A percentile compares a stretch with the other conserved stretches of the same genome.
phyloP scores from a whole-genome alignment of 2,113 vertebrate species.

The Enhydra lutris region DNA sequence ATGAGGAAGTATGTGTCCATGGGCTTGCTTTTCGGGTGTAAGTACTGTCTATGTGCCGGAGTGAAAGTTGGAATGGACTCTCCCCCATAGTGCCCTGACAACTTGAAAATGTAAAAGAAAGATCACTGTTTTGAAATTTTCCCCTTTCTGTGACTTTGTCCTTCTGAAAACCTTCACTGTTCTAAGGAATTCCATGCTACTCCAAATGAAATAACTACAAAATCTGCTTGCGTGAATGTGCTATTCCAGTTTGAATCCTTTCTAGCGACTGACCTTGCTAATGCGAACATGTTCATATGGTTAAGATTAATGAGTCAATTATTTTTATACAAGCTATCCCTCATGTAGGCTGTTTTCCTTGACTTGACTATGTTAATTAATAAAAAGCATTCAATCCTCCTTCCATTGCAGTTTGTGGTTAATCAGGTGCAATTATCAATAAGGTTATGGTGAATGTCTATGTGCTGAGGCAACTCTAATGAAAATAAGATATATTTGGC shows the following conservation, averaged over 20 bases:
- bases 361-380: constrained; percentile 83
- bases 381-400: constrained; percentile 76
- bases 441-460: constrained; percentile 67
- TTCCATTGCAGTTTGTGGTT: constrained; percentile 79
- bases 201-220: constrained; percentile 63
- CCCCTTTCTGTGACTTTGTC: background rate
- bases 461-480: constrained; percentile 67
- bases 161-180: constrained; percentile 51
- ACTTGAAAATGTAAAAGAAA: constrained; percentile 17
- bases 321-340: constrained; percentile 81
- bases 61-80: background rate
- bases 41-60: background rate
- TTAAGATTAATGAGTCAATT: constrained; percentile 87
- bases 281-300: constrained; percentile 79
- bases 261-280: constrained; percentile 79
- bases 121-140: background rate
- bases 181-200: constrained; percentile 40
- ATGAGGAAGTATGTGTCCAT: background rate
- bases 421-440: constrained; percentile 81
- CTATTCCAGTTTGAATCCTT: constrained; percentile 61
- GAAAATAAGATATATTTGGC: constrained; percentile 74
- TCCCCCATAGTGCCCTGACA: background rate
- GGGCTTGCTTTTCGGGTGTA: background rate
- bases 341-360: constrained; percentile 80
- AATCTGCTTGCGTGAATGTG: constrained; percentile 66